Evolutionary conservation across 2,888 invertebrate species (phyloP), one percentile per base, ranked within the genome.

Genomic region (Tetrapedia diversipes): DNA sequence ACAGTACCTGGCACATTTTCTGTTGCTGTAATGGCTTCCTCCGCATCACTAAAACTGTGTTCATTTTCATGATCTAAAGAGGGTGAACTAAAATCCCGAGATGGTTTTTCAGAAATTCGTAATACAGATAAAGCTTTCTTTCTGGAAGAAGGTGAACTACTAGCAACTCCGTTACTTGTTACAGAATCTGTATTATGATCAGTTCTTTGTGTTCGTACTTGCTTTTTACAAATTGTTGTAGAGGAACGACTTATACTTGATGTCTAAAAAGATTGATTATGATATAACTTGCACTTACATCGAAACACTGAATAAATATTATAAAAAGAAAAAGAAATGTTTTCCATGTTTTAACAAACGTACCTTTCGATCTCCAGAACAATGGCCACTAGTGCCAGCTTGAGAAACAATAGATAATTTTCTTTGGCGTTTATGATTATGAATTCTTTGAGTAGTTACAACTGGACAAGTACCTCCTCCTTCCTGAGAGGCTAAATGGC

Each of bases 401-500:
- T 90, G 91, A n/a, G 88, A 86, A 81, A 90, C 86, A 77, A 90
- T 86, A 68, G 88, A 87, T 67, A 90, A 79, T 81, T 91, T 91
- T 79, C 91, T 89, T 81, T 91, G 90, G 73, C 90, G 90, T 82
- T 89, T 89, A 76, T 89, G 87, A 77, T 86, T 84, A 71, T 89
- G 88, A 66, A 83, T 86, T 80, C 89, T 88, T 80, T 90, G 90
- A 67, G 84, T 86, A 16, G 88, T 89, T 59, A 86, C 88, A 77
- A 89, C 88, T 63, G 86, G 78, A 83, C 86, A 86, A 75, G 90
- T 80, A 69, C 89, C 85, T 81, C 88, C 87, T 77, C 81, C 83
- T 79, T 91, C 91, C 78, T 89, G 90, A 70, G 90, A 86, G 89
- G 90, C 90, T 91, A 91, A 86, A 84, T 89, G 88, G 84, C 89